Evolutionary conservation across 2,113 vertebrate genomes (phyloP).

Genomic region (Dipodomys stephensi): DNA sequence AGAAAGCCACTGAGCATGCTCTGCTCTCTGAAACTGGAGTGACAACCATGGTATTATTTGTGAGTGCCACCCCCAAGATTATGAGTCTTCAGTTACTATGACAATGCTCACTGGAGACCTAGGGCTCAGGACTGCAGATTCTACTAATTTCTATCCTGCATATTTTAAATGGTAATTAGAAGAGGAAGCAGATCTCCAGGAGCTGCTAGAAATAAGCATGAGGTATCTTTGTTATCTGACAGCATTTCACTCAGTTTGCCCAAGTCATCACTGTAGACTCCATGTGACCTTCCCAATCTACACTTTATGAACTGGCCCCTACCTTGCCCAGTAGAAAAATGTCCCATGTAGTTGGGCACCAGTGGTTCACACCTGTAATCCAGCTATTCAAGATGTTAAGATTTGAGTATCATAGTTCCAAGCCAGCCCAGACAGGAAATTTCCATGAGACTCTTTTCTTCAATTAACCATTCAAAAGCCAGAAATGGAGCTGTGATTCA

Average conservation of each 20-base stretch:
- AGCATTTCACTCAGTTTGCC: constrained; percentile 14
- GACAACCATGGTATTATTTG: not conserved
- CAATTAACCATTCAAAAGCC: no score
- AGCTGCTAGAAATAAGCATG: constrained; percentile 1
- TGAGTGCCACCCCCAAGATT: not conserved
- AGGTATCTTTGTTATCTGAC: not conserved
- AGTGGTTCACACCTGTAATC: no score
- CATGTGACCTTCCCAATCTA: not conserved
- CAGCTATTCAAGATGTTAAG: no score
- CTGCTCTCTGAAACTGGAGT: not conserved
- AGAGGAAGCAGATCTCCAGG: not conserved
- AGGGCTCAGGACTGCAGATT: not conserved
- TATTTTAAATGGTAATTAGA: not conserved
- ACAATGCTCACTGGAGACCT: not conserved
- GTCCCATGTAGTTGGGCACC: no score
- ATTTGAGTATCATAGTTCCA: no score
- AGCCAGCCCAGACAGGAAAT: no score
- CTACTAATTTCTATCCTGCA: not conserved
- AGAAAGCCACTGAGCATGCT: not conserved
- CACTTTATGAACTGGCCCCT: not conserved
- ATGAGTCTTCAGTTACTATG: not conserved
- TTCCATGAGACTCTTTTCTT: no score
- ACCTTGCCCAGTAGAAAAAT: not conserved
- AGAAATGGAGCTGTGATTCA: no score
- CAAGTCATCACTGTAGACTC: not conserved